Percentiles rank a stretch among this genome's conserved stretches.
Evolutionary conservation across 2,888 invertebrate species (phyloP).

Genomic region (Anodontia alba): DNA sequence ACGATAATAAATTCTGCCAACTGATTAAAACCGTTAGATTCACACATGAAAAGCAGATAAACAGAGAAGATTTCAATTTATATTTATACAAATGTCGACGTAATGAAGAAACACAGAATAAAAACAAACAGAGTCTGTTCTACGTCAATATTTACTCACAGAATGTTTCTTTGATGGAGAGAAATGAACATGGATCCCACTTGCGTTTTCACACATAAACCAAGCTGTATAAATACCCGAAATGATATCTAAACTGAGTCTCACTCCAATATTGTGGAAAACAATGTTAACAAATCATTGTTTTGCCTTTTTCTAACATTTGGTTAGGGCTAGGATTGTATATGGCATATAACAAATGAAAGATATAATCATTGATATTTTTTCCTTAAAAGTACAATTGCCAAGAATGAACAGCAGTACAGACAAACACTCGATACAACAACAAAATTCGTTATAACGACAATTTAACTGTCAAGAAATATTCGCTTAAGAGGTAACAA

Average conservation of each 20-base stretch:
- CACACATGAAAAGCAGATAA: constrained; percentile 63
- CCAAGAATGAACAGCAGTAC: too few species aligned
- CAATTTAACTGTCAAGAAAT: too few species aligned
- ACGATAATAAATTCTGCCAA: constrained; percentile 12
- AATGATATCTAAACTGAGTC: background rate
- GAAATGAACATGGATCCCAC: constrained; percentile 33
- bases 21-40: constrained; percentile 46
- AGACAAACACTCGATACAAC: too few species aligned
- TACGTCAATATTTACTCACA: constrained; percentile 60
- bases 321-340: too few species aligned
- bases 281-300: background rate
- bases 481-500: too few species aligned
- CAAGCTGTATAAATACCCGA: constrained; percentile 58
- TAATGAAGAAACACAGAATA: constrained; percentile 63
- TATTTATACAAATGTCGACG: constrained; percentile 62
- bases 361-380: too few species aligned
- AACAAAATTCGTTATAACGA: too few species aligned
- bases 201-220: constrained; percentile 60
- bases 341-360: too few species aligned
- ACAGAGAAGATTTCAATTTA: constrained; percentile 59
- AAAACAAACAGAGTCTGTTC: constrained; percentile 59
- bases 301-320: background rate
- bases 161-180: constrained; percentile 48
- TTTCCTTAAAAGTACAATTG: too few species aligned
- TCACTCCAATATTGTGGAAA: background rate